Base-by-base conservation (phyloP, 2,113 vertebrate species). In the Aphelocoma coerulescens region DNA sequence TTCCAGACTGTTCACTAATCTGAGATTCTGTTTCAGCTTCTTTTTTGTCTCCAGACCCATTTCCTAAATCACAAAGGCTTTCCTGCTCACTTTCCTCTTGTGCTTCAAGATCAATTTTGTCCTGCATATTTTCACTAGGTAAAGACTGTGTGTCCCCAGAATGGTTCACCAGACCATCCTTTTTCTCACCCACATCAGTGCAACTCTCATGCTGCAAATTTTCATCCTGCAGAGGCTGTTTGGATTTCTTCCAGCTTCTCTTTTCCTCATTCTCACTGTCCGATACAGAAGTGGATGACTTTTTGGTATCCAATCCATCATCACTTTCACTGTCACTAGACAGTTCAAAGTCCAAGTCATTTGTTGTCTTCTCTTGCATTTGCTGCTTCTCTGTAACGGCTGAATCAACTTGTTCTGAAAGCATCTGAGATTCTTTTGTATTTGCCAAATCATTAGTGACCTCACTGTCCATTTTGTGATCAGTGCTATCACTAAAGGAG, bases 21-120 rank as follows among this genome's bases (percentile, higher is more conserved):
- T 99, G 99, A 10, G 99, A 99, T 86, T 99, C 99, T 0, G 99
- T 99, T 97, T 99, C 99, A 0, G 98, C 98, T 95, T 99, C 99
- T 69, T 98, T 98, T 89, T 97, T 98, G 87, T 99, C 99, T 1
- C 96, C 77, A 80, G 98, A 98, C 41, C 99, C 98, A 19, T 99
- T 99, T 27, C 98, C 99, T 32, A 99, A 96, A 66, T 98, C 98
- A 7, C 95, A 96, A 46, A 98, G 98, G 52, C 97, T 94, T 72
- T 97, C 98, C 41, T 92, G 97, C 62, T 98, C 98, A 6, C 91
- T 88, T 66, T 97, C 98, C 51, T 97, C 98, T 63, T 95, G 98
- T 13, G 37, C 52, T 11, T 98, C 98, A 3, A 93, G 85, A 65
- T 97, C 97, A 59, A 43, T 71, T 83, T 96, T 97, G 28, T 97